Base-by-base conservation (phyloP, 1,140 invertebrate species). In the Drosophila kanapiae region DNA sequence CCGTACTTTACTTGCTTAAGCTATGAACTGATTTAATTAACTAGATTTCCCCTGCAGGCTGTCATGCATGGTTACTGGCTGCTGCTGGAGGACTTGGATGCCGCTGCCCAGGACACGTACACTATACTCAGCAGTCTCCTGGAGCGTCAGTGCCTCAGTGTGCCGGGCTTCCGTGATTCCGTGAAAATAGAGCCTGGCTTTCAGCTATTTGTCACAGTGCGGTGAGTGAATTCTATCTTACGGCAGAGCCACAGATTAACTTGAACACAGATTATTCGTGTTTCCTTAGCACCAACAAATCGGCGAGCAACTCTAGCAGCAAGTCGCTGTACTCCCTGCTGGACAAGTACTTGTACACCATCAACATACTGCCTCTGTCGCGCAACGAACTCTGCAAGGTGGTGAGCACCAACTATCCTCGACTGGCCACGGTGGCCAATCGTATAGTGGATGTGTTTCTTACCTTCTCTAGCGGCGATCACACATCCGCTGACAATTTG, bases 11-110 rank as follows among this genome's bases (percentile, higher is more conserved):
- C 23, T 23, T 23, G 23, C 3, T 23, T 23, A 23, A 23, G 23
- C 23, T 23, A 3, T 23, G 23, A 23, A 23, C 23, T 23, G 23
- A 23, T 23, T 35, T 14, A 23, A 23, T 23, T 54, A 54, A n/a
- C 8, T 8, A 37, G 9, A 13, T 4, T 43, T 63, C 80, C 92
- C 54, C 33, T 42, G 1, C n/a, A 97, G 95, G 98, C 98, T 63
- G 96, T 99, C 6, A 94, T 95, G 70, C 94, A 96, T 86, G 98
- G 98, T 0, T 95, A 97, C 91, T 99, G 99, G 98, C 93, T 99
- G 47, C 93, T 99, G 1, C 92, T 99, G 42, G 99, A 99, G 95
- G 99, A 99, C 93, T 96, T 99, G 63, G 98, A 99, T 91, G 96
- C 95, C 80, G 98, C 98, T 11, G 96, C 97, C 8, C 95, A 97